These are phyloP conservation scores for Leistus spinibarbis DNA, from an alignment of 2,888 invertebrate genomes.

Conservation along the genomic window DNA sequence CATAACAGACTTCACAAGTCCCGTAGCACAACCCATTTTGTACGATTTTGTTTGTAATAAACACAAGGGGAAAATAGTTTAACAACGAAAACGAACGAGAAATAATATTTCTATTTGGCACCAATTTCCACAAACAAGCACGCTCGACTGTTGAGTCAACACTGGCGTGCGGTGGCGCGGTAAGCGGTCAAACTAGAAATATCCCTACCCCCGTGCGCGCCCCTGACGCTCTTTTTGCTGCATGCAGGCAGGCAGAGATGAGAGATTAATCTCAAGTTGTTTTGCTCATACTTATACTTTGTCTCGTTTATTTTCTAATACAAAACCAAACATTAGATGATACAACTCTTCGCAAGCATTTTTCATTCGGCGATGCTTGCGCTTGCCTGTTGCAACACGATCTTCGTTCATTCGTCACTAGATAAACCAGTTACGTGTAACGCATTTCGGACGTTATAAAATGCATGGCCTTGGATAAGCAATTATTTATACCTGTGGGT, in stretches of 20 bases:
- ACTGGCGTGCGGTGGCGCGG: background rate
- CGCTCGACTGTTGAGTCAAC: background rate
- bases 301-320: background rate
- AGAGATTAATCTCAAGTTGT: no score
- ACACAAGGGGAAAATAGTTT: background rate
- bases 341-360: background rate
- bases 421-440: background rate
- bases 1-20: constrained; percentile 54
- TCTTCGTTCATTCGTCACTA: no score
- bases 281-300: background rate
- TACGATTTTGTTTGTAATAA: background rate
- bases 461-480: background rate
- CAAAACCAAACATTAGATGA: background rate
- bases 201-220: background rate
- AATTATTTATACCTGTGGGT: background rate
- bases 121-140: background rate
- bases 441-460: background rate
- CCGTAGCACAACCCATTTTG: constrained; percentile 56
- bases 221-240: background rate
- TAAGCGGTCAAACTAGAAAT: background rate
- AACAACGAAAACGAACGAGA: background rate
- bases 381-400: background rate
- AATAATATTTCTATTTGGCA: background rate
- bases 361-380: background rate
- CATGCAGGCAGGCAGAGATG: no score